A percentile compares a stretch with the other conserved stretches of the same genome.
These are phyloP conservation scores for Coremacera marginata DNA, from an alignment of 2,888 invertebrate species.

Conservation along the genomic window DNA sequence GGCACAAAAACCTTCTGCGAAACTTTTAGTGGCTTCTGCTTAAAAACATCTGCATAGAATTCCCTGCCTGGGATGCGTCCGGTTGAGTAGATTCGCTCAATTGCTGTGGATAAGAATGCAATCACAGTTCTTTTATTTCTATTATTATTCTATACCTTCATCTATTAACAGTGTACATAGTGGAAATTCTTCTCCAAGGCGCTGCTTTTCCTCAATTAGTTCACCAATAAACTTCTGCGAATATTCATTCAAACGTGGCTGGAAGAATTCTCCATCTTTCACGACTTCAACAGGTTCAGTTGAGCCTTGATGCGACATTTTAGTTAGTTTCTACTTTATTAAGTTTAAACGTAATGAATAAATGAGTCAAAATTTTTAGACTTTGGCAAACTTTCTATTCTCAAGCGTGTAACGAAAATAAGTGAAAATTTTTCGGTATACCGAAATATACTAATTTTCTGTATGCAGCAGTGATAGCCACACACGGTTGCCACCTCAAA, in stretches of 20 bases:
- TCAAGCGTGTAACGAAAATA: no score
- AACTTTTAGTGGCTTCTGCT: slow-evolving; percentile 70
- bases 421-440: no score
- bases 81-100: slow-evolving; percentile 78
- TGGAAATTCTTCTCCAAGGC: slow-evolving; percentile 59
- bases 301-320: neutral
- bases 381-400: no score
- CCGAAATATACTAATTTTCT: no score
- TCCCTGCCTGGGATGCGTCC: slow-evolving; percentile 78
- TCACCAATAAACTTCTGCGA: slow-evolving; percentile 64
- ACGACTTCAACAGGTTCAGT: neutral
- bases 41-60: slow-evolving; percentile 81
- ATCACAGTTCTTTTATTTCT: neutral
- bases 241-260: slow-evolving; percentile 63
- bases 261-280: slow-evolving; percentile 52
- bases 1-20: slow-evolving; percentile 67
- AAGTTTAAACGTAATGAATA: no score
- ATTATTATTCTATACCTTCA: slow-evolving; percentile 54
- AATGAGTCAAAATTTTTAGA: no score
- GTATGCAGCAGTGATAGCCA: no score
- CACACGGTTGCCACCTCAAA: no score
- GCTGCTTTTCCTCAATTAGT: slow-evolving; percentile 59
- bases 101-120: slow-evolving; percentile 71
- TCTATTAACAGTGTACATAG: slow-evolving; percentile 62
- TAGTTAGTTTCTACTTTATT: no score